These are phyloP conservation scores for Drosophila kuntzei DNA, from an alignment of 2,888 invertebrate genomes.

Conservation along the genomic window DNA sequence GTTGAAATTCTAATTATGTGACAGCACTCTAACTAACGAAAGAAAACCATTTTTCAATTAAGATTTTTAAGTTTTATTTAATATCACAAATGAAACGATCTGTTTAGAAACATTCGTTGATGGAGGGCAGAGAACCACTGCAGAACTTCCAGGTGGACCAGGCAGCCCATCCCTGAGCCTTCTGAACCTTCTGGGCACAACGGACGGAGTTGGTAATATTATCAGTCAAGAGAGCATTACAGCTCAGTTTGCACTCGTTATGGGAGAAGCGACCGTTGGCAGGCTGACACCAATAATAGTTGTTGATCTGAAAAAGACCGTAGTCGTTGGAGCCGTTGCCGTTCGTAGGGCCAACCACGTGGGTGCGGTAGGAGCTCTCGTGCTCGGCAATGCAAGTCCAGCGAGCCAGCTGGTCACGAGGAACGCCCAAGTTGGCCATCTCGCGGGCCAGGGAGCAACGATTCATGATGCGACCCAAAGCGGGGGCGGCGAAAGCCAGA, in stretches of 20 bases:
- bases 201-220: no score
- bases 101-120: constrained; percentile 72
- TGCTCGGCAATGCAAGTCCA: constrained; percentile 81
- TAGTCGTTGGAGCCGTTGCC: constrained; percentile 85
- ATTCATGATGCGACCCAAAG: no score
- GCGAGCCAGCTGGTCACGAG: constrained; percentile 60
- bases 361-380: constrained; percentile 84
- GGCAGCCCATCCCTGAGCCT: constrained; percentile 78
- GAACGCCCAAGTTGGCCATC: no score
- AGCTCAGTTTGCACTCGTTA: constrained; percentile 64
- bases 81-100: neutral
- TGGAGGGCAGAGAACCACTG: constrained; percentile 66
- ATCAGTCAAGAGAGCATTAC: constrained; percentile 73
- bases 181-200: constrained; percentile 74
- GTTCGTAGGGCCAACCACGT: constrained; percentile 85
- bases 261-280: constrained; percentile 62
- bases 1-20: no score
- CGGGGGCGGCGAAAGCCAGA: constrained; percentile 57
- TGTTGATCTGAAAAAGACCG: constrained; percentile 84
- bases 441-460: no score
- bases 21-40: no score
- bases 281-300: constrained; percentile 82
- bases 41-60: neutral
- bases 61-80: neutral
- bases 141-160: constrained; percentile 81